phyloP scores from a whole-genome alignment of 2,113 vertebrate genomes.

The Rhizomys pruinosus region DNA sequence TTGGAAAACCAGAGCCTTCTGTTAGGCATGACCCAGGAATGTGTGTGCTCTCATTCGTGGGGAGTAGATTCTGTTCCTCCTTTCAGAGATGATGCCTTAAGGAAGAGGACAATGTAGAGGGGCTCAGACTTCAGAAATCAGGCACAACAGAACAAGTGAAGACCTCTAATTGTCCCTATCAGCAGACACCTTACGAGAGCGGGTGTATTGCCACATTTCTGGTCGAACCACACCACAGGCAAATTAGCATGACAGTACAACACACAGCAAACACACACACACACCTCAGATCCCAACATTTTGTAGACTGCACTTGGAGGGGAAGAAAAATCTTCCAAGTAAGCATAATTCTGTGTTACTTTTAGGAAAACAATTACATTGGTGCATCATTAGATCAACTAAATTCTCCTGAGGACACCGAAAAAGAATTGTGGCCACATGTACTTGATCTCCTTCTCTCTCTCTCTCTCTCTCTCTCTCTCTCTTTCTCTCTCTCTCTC shows the following conservation, averaged over 20 bases:
- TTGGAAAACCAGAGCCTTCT: not conserved
- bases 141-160: not conserved
- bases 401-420: not conserved
- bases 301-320: not conserved
- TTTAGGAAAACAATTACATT: slow-evolving; percentile 18
- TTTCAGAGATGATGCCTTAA: not conserved
- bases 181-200: too few species aligned
- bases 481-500: too few species aligned
- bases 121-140: not conserved
- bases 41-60: not conserved
- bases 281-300: not conserved
- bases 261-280: not conserved
- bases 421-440: not conserved
- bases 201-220: too few species aligned
- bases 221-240: too few species aligned
- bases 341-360: not conserved
- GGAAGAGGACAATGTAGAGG: not conserved
- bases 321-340: not conserved
- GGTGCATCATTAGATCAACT: not conserved
- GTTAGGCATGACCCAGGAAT: too few species aligned
- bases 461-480: too few species aligned
- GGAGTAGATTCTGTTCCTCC: not conserved
- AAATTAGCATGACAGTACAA: too few species aligned
- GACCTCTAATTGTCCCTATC: not conserved
- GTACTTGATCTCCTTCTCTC: not conserved